Evolutionary conservation across 2,888 invertebrate species (phyloP), one percentile per base, ranked within the genome.

Genomic region (Mythimna ferrago): DNA sequence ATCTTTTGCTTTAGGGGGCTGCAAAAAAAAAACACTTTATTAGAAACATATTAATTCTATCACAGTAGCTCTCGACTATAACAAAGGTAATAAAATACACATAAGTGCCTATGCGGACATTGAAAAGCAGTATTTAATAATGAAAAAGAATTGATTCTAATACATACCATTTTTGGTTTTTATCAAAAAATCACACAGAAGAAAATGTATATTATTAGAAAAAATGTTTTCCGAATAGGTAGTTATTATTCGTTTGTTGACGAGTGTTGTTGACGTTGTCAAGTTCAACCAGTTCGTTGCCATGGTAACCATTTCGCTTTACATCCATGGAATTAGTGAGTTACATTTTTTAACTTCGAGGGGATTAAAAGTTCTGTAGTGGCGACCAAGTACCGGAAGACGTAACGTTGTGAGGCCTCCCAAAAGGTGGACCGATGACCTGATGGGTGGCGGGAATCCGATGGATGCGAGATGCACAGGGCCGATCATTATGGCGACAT

Each of bases 1-100:
- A 0, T 77, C 74, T 21, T 75, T 75, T 81, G 87, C 94, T 91
- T 96, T 96, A 11, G 96, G 96, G 11, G 96, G 90, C 96, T 96
- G 87, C 85, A 94, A 93, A 66, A 4, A n/a, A 62, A 48, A 21
- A 58, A 57, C 4, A 54, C 26, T 26, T n/a, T 1, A 2, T 60
- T 41, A 11, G 32, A 41, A 66, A 66, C 19, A 1, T 10, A 11
- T 44, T n/a, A 32, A 21, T 48, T 16, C 16, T 48, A 48, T 19
- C 7, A 62, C 7, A 32, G 32, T 41, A 32, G 16, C 6, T 16
- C 5, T 5, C 4, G 44, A 44, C 44, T 44, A 44, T 3, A 1
- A 11, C 0, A 2, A 10, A 9, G 32, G 1, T 41, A 1, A 14
- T 44, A 44, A 14, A 32, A 32, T 32, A 32, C 32, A 32, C 32